These are phyloP conservation scores for Smithornis capensis DNA, from an alignment of 2,113 vertebrate genomes.

Conservation along the genomic window DNA sequence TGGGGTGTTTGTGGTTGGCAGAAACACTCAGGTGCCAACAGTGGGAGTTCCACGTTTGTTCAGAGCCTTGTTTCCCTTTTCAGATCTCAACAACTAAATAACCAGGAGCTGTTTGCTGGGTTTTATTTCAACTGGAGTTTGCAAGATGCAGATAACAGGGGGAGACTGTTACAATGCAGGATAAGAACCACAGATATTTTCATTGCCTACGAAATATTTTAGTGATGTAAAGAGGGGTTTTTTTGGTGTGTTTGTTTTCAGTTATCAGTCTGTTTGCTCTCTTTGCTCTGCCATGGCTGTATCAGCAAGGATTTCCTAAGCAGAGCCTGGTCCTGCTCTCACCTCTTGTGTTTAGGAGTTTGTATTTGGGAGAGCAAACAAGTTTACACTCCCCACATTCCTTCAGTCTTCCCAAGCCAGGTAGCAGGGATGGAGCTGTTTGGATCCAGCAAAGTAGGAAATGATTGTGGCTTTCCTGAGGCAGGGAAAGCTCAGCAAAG, in stretches of 20 bases:
- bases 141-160: slow-evolving; percentile 30
- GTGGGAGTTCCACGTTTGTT: neutral
- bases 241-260: neutral
- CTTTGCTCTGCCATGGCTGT: neutral
- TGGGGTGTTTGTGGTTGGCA: slow-evolving; percentile 13
- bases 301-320: neutral
- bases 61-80: slow-evolving; percentile 37
- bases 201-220: neutral
- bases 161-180: neutral
- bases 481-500: neutral
- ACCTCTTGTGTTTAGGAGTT: neutral
- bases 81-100: slow-evolving; percentile 2
- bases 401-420: slow-evolving; percentile 3
- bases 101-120: slow-evolving; percentile 35
- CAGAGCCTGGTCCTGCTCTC: slow-evolving; percentile 13
- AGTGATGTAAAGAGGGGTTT: neutral
- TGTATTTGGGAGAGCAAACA: neutral
- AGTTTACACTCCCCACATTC: neutral
- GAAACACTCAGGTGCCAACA: slow-evolving; percentile 21
- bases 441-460: neutral
- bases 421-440: neutral
- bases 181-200: neutral
- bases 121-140: neutral
- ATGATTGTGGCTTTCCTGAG: neutral
- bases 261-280: neutral